Evolutionary conservation across 1,140 invertebrate species (phyloP).

Genomic region (Caenorhabditis latens): DNA sequence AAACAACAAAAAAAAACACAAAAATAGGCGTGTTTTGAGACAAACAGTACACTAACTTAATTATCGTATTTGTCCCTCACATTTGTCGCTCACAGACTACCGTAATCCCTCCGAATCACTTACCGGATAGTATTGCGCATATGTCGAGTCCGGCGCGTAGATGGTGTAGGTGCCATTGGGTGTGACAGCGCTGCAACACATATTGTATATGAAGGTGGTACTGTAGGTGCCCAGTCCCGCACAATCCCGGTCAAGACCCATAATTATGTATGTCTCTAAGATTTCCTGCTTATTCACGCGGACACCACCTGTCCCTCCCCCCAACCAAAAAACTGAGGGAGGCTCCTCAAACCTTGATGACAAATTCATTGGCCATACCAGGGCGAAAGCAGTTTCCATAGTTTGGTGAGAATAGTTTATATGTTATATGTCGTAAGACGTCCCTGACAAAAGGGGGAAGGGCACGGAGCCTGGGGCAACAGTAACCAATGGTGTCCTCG

Average conservation of each 20-base stretch:
- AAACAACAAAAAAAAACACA: too few species aligned
- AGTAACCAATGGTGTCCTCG: constrained; percentile 39
- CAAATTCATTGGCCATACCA: constrained; percentile 39
- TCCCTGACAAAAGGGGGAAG: neutral
- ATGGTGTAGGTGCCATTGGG: constrained; percentile 24
- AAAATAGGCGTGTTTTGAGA: too few species aligned
- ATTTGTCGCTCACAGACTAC: too few species aligned
- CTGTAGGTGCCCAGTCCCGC: neutral
- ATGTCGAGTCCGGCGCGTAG: neutral
- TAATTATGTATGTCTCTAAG: too few species aligned
- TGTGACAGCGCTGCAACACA: constrained; percentile 27
- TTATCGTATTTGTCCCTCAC: too few species aligned
- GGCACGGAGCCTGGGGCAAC: constrained; percentile 22
- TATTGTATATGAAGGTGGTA: neutral
- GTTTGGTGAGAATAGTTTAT: constrained; percentile 23
- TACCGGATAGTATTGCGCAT: constrained; percentile 27
- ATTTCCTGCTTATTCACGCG: too few species aligned
- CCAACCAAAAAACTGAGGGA: neutral
- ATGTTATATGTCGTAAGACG: neutral
- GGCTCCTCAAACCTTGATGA: neutral
- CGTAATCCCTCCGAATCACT: neutral
- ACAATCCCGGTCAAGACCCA: too few species aligned
- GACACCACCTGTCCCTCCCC: neutral
- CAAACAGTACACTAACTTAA: too few species aligned
- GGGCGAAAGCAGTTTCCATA: constrained; percentile 29